Conservation (phyloP, 92 coral and sea anemone genomes). For the Micromussa lordhowensis region DNA sequence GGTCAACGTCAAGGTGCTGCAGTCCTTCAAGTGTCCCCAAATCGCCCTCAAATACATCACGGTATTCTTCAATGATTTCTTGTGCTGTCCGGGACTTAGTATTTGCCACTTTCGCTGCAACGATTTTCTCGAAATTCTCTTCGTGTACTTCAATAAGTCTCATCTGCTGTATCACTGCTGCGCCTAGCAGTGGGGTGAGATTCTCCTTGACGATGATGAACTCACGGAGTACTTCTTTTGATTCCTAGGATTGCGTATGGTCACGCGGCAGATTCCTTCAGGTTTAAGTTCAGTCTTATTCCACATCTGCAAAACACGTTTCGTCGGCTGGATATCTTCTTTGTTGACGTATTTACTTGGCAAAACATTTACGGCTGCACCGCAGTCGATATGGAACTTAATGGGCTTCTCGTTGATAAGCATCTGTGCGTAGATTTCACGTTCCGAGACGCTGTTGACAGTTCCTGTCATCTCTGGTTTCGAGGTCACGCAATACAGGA, state of each 20-base stretch:
- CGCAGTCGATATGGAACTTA: slow-evolving; percentile 67
- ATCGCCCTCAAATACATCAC: slow-evolving; percentile 36
- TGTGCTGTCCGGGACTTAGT: too few relatives aligned
- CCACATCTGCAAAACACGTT: slow-evolving; percentile 63
- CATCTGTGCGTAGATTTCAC: slow-evolving; percentile 58
- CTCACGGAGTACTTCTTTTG: too few relatives aligned
- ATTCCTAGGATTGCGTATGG: too few relatives aligned
- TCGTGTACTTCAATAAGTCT: too few relatives aligned
- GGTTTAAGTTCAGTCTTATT: too few relatives aligned
- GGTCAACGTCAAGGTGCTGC: slow-evolving; percentile 39
- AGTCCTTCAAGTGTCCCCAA: slow-evolving; percentile 46
- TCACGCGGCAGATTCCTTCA: too few relatives aligned
- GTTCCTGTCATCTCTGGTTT: slow-evolving; percentile 17
- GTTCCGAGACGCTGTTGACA: slow-evolving; percentile 50
- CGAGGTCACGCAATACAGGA: slow-evolving; percentile 45
- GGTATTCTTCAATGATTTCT: neutral
- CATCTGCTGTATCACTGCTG: too few relatives aligned
- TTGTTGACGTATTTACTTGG: slow-evolving; percentile 40
- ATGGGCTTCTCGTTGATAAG: slow-evolving; percentile 47
- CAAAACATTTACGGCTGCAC: slow-evolving; percentile 59
- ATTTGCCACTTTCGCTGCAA: too few relatives aligned
- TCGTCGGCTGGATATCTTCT: slow-evolving; percentile 51
- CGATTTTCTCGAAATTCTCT: too few relatives aligned
- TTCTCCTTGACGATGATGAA: too few relatives aligned
- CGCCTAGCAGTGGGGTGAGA: too few relatives aligned